Percentiles rank a stretch among this genome's conserved stretches.
phyloP scores from a whole-genome alignment of 2,113 vertebrate genomes.

The Dicentrarchus labrax region DNA sequence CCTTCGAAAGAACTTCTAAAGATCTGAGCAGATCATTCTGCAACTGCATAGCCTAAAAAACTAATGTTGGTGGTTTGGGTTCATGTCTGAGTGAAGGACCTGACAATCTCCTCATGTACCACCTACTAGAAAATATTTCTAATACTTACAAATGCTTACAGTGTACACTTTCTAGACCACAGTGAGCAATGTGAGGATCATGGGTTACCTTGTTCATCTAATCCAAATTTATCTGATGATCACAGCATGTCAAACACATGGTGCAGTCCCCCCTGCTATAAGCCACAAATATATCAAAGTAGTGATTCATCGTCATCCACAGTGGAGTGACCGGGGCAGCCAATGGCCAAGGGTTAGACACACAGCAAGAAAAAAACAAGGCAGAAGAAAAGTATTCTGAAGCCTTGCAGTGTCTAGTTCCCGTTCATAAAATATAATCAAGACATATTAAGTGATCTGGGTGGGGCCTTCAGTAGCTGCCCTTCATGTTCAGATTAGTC shows the following conservation, averaged over 20 bases:
- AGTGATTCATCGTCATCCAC: conserved; percentile 28
- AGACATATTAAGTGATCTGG: background rate
- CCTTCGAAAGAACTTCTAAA: background rate
- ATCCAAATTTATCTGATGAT: conserved; percentile 37
- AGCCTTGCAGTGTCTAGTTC: background rate
- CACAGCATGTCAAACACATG: conserved; percentile 36
- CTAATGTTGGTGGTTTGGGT: background rate
- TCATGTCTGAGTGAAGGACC: background rate
- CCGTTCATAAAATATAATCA: background rate
- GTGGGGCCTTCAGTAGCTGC: background rate
- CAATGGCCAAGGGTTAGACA: background rate
- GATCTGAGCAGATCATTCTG: background rate
- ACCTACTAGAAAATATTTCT: background rate
- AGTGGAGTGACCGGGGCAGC: background rate
- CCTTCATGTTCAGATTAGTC: background rate
- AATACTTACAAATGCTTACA: background rate
- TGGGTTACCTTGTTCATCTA: background rate
- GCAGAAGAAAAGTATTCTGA: background rate
- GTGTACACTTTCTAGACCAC: background rate
- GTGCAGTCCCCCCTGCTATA: conserved; percentile 5
- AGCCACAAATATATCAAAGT: conserved; percentile 34
- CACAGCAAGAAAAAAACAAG: background rate
- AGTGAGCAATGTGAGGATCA: conserved; percentile 4
- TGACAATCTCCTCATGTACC: background rate
- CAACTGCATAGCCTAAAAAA: background rate